phyloP scores from a whole-genome alignment of 2,888 invertebrate species.

The Malthinus seriepunctatus region DNA sequence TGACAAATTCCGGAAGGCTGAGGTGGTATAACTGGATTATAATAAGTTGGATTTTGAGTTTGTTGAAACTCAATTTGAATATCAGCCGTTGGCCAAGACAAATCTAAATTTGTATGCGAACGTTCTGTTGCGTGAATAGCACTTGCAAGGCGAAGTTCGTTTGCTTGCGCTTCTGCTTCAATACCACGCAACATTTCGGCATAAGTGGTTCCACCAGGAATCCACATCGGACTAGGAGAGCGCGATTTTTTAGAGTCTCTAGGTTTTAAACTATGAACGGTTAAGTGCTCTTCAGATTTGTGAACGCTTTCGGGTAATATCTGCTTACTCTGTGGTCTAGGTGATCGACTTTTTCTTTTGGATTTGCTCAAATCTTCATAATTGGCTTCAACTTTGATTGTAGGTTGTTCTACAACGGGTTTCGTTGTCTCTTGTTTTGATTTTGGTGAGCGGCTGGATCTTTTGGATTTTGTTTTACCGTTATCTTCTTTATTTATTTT shows the following conservation, averaged over 20 bases:
- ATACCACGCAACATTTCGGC: slow-evolving; percentile 76
- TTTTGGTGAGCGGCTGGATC: slow-evolving; percentile 60
- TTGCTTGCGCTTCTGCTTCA: slow-evolving; percentile 8
- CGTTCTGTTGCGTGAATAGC: neutral
- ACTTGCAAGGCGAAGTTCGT: neutral
- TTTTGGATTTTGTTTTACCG: slow-evolving; percentile 45
- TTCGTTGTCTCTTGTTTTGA: slow-evolving; percentile 45
- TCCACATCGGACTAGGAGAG: slow-evolving; percentile 74
- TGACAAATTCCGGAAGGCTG: slow-evolving; percentile 49
- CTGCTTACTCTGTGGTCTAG: slow-evolving; percentile 52
- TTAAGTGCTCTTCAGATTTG: too few species aligned
- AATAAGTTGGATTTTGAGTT: slow-evolving; percentile 26
- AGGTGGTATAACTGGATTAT: slow-evolving; percentile 27
- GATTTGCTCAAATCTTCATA: slow-evolving; percentile 39
- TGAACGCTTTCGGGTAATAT: neutral
- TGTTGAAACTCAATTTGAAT: slow-evolving; percentile 40
- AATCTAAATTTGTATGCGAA: neutral
- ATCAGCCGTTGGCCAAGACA: neutral
- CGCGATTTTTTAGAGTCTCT: slow-evolving; percentile 53
- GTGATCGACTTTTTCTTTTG: slow-evolving; percentile 59
- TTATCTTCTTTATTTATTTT: neutral
- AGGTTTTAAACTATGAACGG: slow-evolving; percentile 34
- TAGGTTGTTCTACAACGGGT: too few species aligned
- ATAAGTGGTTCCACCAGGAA: slow-evolving; percentile 74
- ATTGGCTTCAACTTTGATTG: too few species aligned